Evolutionary conservation across 2,797 vertebrate genomes (phyloP).

Genomic region (Chrosomus eos): DNA sequence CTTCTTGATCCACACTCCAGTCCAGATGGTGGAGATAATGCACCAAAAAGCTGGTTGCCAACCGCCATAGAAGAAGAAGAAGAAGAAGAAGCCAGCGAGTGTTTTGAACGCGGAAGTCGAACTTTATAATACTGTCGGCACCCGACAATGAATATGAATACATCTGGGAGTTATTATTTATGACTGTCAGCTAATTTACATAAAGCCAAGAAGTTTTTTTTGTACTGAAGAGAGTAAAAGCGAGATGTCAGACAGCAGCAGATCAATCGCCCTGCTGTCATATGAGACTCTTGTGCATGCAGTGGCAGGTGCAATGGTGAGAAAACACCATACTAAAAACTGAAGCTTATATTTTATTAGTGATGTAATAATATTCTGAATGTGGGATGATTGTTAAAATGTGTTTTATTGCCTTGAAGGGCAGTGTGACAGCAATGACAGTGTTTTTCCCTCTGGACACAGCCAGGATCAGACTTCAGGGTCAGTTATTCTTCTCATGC

Average conservation of each 20-base stretch:
- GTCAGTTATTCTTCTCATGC: constrained; percentile 67
- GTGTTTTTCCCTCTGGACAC: constrained; percentile 85
- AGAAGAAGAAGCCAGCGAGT: background rate
- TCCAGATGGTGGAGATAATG: too few relatives aligned
- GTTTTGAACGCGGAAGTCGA: constrained; percentile 12
- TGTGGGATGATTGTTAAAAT: background rate
- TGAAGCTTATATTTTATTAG: background rate
- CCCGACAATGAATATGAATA: background rate
- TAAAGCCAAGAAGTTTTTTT: background rate
- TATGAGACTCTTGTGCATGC: constrained; percentile 85
- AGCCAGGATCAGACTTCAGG: constrained; percentile 83
- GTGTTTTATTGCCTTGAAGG: constrained; percentile 64
- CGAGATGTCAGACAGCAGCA: constrained; percentile 72
- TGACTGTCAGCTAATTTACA: background rate
- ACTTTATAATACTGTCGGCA: background rate
- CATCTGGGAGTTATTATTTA: background rate
- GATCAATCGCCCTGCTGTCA: constrained; percentile 71
- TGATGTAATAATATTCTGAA: background rate
- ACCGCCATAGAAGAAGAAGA: too few relatives aligned
- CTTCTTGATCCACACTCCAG: too few relatives aligned
- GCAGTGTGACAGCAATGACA: constrained; percentile 81
- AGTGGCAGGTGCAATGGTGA: constrained; percentile 81
- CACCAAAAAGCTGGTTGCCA: too few relatives aligned
- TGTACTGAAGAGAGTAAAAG: constrained; percentile 19
- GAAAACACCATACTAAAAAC: constrained; percentile 22